A percentile compares a stretch with the other conserved stretches of the same genome.
Evolutionary conservation across 2,888 invertebrate genomes (phyloP).

Genomic region (Acrobasis suavella): DNA sequence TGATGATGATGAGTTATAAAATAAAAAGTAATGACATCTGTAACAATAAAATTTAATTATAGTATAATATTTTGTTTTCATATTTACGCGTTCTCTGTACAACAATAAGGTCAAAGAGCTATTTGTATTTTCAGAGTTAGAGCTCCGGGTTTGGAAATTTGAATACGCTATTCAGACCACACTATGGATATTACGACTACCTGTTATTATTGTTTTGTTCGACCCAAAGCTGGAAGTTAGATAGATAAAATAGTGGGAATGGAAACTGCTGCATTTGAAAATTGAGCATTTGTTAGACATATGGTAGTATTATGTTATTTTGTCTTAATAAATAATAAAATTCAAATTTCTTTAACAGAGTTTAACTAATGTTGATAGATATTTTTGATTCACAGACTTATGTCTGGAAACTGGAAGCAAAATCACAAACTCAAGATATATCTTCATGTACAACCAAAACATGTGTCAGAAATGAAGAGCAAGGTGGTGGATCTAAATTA

Average conservation of each 20-base stretch:
- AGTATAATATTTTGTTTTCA: too few species aligned
- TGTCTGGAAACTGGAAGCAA: too few species aligned
- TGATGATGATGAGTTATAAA: too few species aligned
- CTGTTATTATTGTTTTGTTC: constrained; percentile 12
- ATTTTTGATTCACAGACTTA: too few species aligned
- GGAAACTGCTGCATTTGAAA: neutral
- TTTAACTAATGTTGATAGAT: too few species aligned
- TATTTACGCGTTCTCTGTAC: neutral
- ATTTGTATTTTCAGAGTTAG: neutral
- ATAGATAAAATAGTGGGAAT: neutral
- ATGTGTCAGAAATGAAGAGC: too few species aligned
- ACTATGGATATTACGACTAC: constrained; percentile 1
- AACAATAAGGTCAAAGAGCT: constrained; percentile 15
- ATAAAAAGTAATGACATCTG: too few species aligned
- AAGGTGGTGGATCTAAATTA: too few species aligned
- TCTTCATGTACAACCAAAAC: too few species aligned
- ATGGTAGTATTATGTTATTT: neutral
- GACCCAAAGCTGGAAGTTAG: neutral
- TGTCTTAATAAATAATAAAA: neutral
- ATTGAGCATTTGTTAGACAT: neutral
- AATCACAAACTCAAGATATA: too few species aligned
- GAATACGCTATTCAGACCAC: neutral
- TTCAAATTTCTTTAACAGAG: too few species aligned
- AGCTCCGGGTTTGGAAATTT: neutral
- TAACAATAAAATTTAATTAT: too few species aligned